Evolutionary conservation across 1,140 invertebrate genomes (phyloP).

Genomic region (Dufourea novaeangliae): DNA sequence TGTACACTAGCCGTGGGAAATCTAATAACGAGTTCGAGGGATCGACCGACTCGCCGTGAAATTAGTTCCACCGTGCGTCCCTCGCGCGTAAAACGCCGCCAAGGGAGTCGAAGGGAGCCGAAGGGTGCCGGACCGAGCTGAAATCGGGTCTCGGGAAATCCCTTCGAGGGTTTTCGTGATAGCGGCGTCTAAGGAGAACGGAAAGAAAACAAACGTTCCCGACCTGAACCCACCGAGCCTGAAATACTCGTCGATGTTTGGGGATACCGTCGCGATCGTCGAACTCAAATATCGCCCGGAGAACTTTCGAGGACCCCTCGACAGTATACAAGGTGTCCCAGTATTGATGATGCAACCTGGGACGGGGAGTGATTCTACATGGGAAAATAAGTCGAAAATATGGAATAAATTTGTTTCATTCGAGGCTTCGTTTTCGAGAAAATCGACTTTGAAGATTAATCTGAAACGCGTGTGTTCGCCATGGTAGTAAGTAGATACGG

Average conservation of each 20-base stretch:
- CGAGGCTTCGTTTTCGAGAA: too few relatives aligned
- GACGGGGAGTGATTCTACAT: too few relatives aligned
- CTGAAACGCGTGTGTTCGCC: too few relatives aligned
- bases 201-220: constrained; percentile 31
- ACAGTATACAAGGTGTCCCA: too few relatives aligned
- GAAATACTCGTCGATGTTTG: not conserved
- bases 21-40: constrained; percentile 59
- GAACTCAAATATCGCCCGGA: not conserved
- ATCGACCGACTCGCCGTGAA: constrained; percentile 54
- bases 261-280: not conserved
- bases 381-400: too few relatives aligned
- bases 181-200: not conserved
- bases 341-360: too few relatives aligned
- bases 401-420: too few relatives aligned
- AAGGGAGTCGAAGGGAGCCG: not conserved
- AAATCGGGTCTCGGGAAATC: constrained; percentile 21
- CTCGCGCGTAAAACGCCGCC: constrained; percentile 1
- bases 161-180: constrained; percentile 12
- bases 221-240: not conserved
- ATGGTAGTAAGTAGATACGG: too few relatives aligned
- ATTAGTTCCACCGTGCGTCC: constrained; percentile 48
- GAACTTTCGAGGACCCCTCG: not conserved
- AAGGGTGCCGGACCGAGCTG: not conserved
- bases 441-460: too few relatives aligned
- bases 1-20: constrained; percentile 44